Evolutionary conservation across 2,797 vertebrate genomes (phyloP).

Genomic region (Adrianichthys oophorus): DNA sequence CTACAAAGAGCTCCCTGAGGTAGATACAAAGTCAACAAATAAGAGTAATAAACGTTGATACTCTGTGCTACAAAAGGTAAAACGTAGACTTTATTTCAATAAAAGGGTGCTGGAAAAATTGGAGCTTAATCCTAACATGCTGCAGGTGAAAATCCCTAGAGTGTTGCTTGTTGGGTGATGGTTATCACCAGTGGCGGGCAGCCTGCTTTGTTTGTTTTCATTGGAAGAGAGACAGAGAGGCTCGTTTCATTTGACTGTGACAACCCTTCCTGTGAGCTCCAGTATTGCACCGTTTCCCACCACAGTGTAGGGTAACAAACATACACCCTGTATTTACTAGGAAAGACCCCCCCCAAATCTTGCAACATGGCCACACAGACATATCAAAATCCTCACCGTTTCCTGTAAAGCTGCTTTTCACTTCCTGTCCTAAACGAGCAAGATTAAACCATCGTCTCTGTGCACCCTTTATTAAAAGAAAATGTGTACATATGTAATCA

Average conservation of each 20-base stretch:
- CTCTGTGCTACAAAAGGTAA: background rate
- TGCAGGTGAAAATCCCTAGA: slow-evolving; percentile 30
- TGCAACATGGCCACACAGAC: slow-evolving; percentile 14
- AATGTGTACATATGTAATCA: no score
- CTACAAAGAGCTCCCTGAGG: slow-evolving; percentile 16
- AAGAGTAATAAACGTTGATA: slow-evolving; percentile 1
- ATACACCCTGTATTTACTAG: slow-evolving; percentile 47
- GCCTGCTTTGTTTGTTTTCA: slow-evolving; percentile 62
- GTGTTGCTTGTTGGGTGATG: slow-evolving; percentile 39
- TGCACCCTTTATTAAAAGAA: background rate
- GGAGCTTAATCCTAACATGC: slow-evolving; percentile 16
- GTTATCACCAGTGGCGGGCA: slow-evolving; percentile 51
- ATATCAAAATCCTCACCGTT: slow-evolving; percentile 35
- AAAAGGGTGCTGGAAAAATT: slow-evolving; percentile 14
- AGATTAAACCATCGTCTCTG: slow-evolving; percentile 40
- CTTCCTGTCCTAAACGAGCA: slow-evolving; percentile 50
- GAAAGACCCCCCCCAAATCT: slow-evolving; percentile 47
- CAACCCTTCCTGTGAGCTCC: slow-evolving; percentile 56
- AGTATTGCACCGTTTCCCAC: slow-evolving; percentile 57
- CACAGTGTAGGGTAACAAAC: slow-evolving; percentile 19
- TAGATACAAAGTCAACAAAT: slow-evolving; percentile 5
- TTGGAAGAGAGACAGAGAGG: slow-evolving; percentile 38
- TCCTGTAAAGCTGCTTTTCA: slow-evolving; percentile 50
- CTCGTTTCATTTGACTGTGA: slow-evolving; percentile 48
- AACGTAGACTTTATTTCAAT: slow-evolving; percentile 6